Evolutionary conservation across 2,888 invertebrate species (phyloP), one percentile per base, ranked within the genome.

Genomic region (Epirrhoe alternata): DNA sequence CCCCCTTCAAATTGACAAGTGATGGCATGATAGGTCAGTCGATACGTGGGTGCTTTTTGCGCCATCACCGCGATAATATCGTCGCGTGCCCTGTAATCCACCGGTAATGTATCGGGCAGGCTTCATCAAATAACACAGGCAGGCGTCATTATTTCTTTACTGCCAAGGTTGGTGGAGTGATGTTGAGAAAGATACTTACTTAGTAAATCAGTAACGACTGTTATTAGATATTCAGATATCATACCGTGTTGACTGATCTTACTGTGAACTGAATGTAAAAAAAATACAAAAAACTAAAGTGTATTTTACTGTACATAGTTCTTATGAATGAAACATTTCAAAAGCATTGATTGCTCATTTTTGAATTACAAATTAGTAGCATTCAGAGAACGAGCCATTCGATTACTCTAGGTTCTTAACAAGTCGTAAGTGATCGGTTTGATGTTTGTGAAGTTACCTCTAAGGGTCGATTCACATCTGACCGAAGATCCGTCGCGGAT

Each of bases 71-170:
- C 75, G 86, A 88, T 87, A 87, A 82, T 74, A 82, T 83, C 83
- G 77, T 84, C 79, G 86, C 85, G 85, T 85, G 85, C 78, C 76
- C 81, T 85, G 86, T 85, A 85, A 83, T 81, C 81, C 81, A 83
- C 78, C 83, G 71, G 66, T 77, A 74, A 77, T 70, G 72, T 76
- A 71, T 70, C 65, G 75, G 77, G 79, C 66, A 76, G 78, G 76
- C 77, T 74, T 72, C 75, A 73, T 78, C 78, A 80, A 78, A 61
- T 52, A 63, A 76, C 58, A 51, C 47, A 65, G 51, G 51, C 47
- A 65, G 51, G 51, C 55, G 55, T 42, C 38, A 51, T 60, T 55
- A 60, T 49, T 52, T 54, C 49, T 10, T 53, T 53, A 49, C 49
- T 14, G 33, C 50, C 57, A 52, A 50, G 30, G 45, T 49, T 47